Conservation (phyloP, 2,888 invertebrate species). For the Beris chalybata region DNA sequence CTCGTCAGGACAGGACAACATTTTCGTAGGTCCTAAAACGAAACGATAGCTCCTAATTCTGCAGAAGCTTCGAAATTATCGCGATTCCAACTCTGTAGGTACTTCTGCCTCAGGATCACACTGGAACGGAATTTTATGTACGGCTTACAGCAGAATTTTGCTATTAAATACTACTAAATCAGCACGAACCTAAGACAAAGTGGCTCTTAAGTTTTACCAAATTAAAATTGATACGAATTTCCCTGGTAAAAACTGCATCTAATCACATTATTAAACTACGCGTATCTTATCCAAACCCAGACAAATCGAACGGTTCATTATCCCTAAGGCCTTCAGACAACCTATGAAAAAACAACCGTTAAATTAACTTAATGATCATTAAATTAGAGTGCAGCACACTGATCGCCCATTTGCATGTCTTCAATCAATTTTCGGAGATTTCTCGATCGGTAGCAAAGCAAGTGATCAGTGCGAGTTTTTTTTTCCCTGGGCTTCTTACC, state of each 20-base stretch:
- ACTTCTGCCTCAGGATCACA: no score
- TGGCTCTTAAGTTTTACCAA: no score
- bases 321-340: slow-evolving; percentile 17
- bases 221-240: background rate
- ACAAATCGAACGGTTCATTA: slow-evolving; percentile 5
- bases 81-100: no score
- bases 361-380: slow-evolving; percentile 36
- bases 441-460: slow-evolving; percentile 30
- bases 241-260: background rate
- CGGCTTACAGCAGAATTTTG: no score
- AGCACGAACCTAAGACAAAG: no score
- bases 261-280: background rate
- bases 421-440: slow-evolving; percentile 32
- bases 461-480: slow-evolving; percentile 8
- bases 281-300: background rate
- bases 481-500: background rate
- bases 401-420: slow-evolving; percentile 37
- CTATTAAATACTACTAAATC: no score
- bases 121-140: no score
- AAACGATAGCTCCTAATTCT: no score
- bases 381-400: slow-evolving; percentile 33
- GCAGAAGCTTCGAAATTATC: no score
- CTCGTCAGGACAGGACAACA: no score
- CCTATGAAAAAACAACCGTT: slow-evolving; percentile 29
- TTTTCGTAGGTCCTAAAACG: no score